These are phyloP conservation scores for Dermatemys mawii DNA, from an alignment of 2,113 vertebrate species.

Conservation along the genomic window DNA sequence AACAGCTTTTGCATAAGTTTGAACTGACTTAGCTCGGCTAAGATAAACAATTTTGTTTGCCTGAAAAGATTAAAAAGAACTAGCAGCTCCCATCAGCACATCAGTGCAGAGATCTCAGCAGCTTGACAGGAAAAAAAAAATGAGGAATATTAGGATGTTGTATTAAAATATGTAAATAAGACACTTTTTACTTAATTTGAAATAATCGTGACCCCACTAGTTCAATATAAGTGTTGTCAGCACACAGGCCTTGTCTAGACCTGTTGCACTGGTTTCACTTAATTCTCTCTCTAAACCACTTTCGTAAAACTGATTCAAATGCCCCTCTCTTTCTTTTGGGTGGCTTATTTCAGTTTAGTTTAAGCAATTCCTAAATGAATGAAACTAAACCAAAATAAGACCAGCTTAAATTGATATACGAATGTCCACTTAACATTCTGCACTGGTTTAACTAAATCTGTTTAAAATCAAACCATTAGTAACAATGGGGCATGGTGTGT, in stretches of 20 bases:
- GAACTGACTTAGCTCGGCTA: neutral
- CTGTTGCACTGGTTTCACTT: neutral
- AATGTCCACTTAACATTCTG: neutral
- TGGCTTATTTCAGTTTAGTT: neutral
- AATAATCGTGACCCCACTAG: neutral
- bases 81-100: neutral
- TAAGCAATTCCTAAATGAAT: neutral
- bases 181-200: neutral
- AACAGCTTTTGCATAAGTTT: neutral
- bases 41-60: slow-evolving; percentile 25
- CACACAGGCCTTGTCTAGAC: neutral
- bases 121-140: slow-evolving; percentile 1
- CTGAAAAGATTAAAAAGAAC: slow-evolving; percentile 18
- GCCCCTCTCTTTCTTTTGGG: neutral
- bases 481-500: neutral
- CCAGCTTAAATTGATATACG: neutral
- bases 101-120: neutral
- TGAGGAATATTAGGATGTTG: neutral
- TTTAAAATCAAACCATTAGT: neutral
- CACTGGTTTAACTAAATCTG: neutral
- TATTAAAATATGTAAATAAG: neutral
- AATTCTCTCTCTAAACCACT: neutral
- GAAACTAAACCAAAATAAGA: neutral
- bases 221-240: neutral
- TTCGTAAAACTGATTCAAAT: neutral